phyloP scores from a whole-genome alignment of 2,888 invertebrate species.

The Apodemia hepburni region DNA sequence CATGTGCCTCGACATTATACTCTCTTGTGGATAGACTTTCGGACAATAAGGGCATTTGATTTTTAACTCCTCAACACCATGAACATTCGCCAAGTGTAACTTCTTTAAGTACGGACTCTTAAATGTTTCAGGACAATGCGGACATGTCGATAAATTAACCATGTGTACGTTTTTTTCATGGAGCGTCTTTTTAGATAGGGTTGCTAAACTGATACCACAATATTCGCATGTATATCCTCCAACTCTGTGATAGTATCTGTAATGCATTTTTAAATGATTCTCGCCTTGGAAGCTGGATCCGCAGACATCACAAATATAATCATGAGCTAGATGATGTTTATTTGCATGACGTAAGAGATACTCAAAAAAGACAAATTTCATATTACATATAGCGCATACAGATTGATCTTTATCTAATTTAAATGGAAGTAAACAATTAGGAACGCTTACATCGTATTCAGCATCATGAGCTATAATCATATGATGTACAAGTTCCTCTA shows the following conservation, averaged over 20 bases:
- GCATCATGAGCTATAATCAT: conserved; percentile 70
- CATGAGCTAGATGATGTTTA: conserved; percentile 65
- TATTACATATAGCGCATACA: conserved; percentile 62
- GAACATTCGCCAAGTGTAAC: conserved; percentile 63
- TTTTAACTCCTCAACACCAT: conserved; percentile 65
- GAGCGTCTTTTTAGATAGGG: conserved; percentile 63
- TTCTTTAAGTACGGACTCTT: conserved; percentile 69
- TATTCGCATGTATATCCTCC: conserved; percentile 65
- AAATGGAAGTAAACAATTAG: conserved; percentile 67
- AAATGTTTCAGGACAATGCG: conserved; percentile 64
- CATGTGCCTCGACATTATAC: too few relatives aligned
- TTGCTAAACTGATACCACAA: conserved; percentile 71
- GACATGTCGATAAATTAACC: conserved; percentile 58
- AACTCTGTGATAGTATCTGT: conserved; percentile 65
- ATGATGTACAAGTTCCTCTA: conserved; percentile 67
- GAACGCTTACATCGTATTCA: conserved; percentile 62
- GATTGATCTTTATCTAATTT: conserved; percentile 61
- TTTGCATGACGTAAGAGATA: conserved; percentile 66
- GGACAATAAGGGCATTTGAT: conserved; percentile 72
- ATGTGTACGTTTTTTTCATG: conserved; percentile 69
- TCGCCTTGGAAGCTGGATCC: conserved; percentile 73
- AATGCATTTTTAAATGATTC: conserved; percentile 70
- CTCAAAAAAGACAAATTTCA: conserved; percentile 68
- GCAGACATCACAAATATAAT: conserved; percentile 70
- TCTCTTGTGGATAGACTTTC: conserved; percentile 72